Conservation (phyloP, 1,140 invertebrate species). For the Bombus sylvicola region DNA sequence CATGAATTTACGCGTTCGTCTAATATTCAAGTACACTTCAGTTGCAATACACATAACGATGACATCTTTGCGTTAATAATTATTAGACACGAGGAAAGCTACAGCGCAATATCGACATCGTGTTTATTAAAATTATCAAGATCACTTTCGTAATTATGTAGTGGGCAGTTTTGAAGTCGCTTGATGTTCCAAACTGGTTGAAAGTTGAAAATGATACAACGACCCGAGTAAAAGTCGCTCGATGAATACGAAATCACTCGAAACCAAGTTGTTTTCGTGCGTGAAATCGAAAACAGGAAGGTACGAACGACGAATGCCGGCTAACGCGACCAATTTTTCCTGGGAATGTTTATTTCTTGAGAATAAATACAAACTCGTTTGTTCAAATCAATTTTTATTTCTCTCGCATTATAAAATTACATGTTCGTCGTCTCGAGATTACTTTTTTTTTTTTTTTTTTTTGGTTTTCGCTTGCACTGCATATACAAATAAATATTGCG, state of each 20-base stretch:
- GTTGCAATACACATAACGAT: not conserved
- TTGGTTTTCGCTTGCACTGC: not conserved
- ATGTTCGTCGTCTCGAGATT: not conserved
- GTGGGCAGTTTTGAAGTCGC: not conserved
- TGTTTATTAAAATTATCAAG: not conserved
- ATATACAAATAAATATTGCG: too few relatives aligned
- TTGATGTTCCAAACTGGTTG: not conserved
- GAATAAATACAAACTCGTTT: not conserved
- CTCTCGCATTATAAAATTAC: not conserved
- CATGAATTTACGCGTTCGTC: not conserved
- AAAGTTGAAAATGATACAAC: not conserved
- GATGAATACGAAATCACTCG: slow-evolving; percentile 11
- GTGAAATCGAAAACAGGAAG: not conserved
- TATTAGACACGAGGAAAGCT: not conserved
- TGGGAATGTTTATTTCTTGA: not conserved
- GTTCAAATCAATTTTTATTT: not conserved
- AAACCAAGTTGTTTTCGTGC: not conserved
- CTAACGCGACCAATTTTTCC: too few relatives aligned
- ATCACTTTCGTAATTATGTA: slow-evolving; percentile 8
- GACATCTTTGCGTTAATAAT: not conserved
- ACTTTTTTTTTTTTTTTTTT: too few relatives aligned
- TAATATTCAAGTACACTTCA: not conserved
- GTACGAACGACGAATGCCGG: not conserved
- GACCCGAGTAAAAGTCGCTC: not conserved
- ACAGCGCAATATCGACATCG: not conserved